Evolutionary conservation across 2,113 vertebrate genomes (phyloP).

Genomic region (Potamarius usumacintae): DNA sequence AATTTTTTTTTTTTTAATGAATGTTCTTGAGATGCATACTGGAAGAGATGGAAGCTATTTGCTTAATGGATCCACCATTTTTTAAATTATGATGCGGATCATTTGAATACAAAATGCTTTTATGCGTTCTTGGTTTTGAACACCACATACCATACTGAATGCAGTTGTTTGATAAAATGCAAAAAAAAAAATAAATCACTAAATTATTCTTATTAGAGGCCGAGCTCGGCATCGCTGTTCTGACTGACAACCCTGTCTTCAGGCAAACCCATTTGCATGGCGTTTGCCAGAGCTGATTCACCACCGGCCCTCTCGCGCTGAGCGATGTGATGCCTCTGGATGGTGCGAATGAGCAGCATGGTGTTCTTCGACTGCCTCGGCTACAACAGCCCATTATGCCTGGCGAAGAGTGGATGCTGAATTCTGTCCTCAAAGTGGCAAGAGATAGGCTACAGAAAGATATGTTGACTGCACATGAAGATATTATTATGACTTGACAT

Average conservation of each 20-base stretch:
- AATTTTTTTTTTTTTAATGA: background rate
- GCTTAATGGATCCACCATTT: background rate
- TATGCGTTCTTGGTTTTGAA: background rate
- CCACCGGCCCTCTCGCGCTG: background rate
- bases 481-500: conserved; percentile 23
- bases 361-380: conserved; percentile 19
- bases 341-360: conserved; percentile 12
- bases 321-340: conserved; percentile 14
- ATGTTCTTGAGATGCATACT: background rate
- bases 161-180: background rate
- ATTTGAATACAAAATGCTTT: background rate
- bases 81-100: background rate
- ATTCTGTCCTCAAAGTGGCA: background rate
- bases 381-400: conserved; percentile 15
- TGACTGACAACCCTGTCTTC: background rate
- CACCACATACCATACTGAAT: background rate
- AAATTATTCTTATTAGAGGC: background rate
- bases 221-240: background rate
- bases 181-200: background rate
- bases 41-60: background rate
- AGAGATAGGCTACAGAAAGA: background rate
- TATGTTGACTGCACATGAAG: background rate
- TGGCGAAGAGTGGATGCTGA: conserved; percentile 6
- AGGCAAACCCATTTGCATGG: background rate
- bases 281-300: background rate